Evolutionary conservation across 37 sponge, comb jelly and placozoan species (phyloP).

Genomic region (Cliona cf. orientalis): DNA sequence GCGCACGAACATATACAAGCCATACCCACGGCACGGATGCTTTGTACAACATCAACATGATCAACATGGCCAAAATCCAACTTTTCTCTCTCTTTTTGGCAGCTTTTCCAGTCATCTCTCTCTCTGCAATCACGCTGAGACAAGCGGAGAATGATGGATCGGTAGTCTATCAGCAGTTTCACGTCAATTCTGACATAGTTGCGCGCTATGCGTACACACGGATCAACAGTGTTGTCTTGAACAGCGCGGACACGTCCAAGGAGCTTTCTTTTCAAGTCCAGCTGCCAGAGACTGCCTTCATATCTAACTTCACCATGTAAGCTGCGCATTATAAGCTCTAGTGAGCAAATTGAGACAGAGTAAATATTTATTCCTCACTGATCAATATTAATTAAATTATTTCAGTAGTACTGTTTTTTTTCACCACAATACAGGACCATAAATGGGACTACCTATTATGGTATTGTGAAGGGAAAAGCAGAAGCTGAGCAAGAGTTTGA

Average conservation of each 20-base stretch:
- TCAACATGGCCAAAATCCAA: too few relatives aligned
- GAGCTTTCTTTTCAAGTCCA: constrained; percentile 53
- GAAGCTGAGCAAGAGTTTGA: constrained; percentile 51
- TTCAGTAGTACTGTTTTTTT: too few relatives aligned
- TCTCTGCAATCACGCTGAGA: background rate
- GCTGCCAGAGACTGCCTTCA: constrained; percentile 72
- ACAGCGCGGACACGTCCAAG: constrained; percentile 32
- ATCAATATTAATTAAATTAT: too few relatives aligned
- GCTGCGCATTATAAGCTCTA: background rate
- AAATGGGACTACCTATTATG: constrained; percentile 51
- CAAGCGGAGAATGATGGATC: background rate
- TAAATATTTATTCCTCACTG: too few relatives aligned
- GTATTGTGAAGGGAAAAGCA: constrained; percentile 55
- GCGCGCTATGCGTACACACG: constrained; percentile 48
- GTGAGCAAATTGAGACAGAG: too few relatives aligned
- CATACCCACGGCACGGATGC: too few relatives aligned
- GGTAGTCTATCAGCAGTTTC: constrained; percentile 27
- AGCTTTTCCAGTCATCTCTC: constrained; percentile 9
- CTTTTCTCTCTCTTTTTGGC: constrained; percentile 67
- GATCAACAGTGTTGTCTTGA: constrained; percentile 36
- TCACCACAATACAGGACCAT: too few relatives aligned
- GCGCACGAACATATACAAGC: too few relatives aligned
- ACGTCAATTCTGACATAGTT: constrained; percentile 29
- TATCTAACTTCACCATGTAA: constrained; percentile 66
- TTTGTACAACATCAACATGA: too few relatives aligned